phyloP scores from a whole-genome alignment of 2,797 vertebrate species.

The Leontocebus nigricollis region DNA sequence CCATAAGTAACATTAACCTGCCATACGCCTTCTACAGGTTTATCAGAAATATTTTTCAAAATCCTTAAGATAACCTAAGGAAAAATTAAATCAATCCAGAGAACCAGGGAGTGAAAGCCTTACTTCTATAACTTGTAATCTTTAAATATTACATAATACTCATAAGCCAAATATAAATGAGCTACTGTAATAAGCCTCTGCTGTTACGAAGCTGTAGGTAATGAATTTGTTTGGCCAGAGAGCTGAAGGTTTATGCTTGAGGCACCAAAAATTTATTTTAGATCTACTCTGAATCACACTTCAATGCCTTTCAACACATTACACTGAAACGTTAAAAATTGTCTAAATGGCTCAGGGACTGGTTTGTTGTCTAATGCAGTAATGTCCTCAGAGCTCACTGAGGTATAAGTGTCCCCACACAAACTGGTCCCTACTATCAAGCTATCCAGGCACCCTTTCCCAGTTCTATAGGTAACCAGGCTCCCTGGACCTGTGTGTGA shows the following conservation, averaged over 20 bases:
- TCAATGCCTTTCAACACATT: neutral
- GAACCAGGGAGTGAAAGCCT: neutral
- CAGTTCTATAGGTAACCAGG: neutral
- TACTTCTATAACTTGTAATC: neutral
- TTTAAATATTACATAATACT: neutral
- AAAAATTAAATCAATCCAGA: slow-evolving; percentile 31
- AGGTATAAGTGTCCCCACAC: neutral
- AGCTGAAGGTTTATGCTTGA: neutral
- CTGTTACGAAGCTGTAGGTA: neutral
- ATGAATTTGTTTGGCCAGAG: neutral
- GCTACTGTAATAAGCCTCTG: neutral
- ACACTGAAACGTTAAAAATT: neutral
- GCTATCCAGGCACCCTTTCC: neutral
- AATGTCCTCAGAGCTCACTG: neutral
- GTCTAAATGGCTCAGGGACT: neutral
- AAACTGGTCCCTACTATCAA: neutral
- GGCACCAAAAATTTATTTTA: neutral
- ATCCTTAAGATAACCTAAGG: neutral
- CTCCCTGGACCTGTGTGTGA: neutral
- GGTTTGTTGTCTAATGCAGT: neutral
- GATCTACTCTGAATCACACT: neutral
- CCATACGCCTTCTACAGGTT: neutral
- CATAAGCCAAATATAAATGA: neutral
- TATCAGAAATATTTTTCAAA: slow-evolving; percentile 48
- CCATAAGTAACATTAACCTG: neutral